Conservation (phyloP, 2,797 vertebrate genomes). For the Neosilurus hyrtlii region DNA sequence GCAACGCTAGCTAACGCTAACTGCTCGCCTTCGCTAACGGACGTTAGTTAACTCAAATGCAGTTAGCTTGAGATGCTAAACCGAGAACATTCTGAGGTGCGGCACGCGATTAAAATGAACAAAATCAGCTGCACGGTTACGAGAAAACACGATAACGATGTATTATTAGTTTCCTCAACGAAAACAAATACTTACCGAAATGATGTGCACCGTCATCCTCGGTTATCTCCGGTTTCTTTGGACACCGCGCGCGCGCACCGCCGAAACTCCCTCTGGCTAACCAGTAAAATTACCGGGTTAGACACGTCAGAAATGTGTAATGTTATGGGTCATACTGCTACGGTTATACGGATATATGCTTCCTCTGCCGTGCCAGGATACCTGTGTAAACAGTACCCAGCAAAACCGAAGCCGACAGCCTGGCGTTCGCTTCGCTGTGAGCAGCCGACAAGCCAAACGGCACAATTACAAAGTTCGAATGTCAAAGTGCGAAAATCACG, state of each 20-base stretch:
- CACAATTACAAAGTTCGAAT: conserved; percentile 45
- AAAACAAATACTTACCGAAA: conserved; percentile 8
- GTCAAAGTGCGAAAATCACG: conserved; percentile 42
- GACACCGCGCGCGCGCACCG: background rate
- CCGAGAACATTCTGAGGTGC: background rate
- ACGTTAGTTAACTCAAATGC: background rate
- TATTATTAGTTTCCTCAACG: background rate
- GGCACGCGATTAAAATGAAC: no score
- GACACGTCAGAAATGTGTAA: background rate
- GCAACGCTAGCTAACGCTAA: background rate
- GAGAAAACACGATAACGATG: background rate
- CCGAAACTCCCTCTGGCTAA: background rate
- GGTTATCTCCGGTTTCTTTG: background rate
- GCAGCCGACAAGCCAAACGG: background rate
- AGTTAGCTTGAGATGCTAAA: conserved; percentile 1
- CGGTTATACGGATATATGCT: background rate
- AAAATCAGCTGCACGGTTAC: background rate
- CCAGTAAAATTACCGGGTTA: background rate
- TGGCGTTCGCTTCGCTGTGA: background rate
- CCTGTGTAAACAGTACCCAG: background rate
- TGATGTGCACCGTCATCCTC: conserved; percentile 29
- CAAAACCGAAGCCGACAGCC: background rate
- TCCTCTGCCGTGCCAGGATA: background rate
- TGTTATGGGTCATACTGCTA: background rate
- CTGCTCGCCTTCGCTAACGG: background rate